Conservation (phyloP, 1,140 invertebrate genomes). For the Penaeus indicus region DNA sequence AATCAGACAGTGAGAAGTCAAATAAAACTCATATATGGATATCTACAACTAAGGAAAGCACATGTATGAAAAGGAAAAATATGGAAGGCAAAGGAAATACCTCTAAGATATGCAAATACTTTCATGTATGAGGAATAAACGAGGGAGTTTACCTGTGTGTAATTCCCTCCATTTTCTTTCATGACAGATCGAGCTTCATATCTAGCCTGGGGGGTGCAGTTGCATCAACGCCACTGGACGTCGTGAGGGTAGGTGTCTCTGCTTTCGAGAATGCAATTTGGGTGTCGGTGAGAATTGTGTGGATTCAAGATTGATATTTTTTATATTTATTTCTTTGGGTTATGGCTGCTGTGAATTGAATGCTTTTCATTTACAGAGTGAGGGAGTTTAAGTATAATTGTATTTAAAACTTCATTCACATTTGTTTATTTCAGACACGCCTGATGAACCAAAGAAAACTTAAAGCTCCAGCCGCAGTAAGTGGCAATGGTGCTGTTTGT, state of each 20-base stretch:
- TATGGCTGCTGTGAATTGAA: not conserved
- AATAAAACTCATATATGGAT: constrained; percentile 15
- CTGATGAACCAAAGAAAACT: constrained; percentile 83
- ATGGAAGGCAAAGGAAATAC: constrained; percentile 24
- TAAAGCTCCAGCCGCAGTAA: constrained; percentile 67
- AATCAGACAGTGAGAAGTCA: constrained; percentile 61
- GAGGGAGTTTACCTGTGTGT: not conserved
- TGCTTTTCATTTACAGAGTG: too few species aligned
- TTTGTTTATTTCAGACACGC: constrained; percentile 79
- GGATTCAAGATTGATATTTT: not conserved
- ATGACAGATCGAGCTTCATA: constrained; percentile 84
- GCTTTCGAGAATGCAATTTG: not conserved
- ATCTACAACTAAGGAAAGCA: constrained; percentile 34
- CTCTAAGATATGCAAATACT: not conserved
- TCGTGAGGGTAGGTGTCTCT: constrained; percentile 83
- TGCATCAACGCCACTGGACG: constrained; percentile 95
- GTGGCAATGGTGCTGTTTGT: constrained; percentile 67
- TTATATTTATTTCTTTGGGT: too few species aligned
- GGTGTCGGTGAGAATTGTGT: not conserved
- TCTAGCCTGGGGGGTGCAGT: constrained; percentile 93
- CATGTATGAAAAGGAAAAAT: constrained; percentile 31
- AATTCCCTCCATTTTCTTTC: constrained; percentile 36
- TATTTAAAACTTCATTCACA: not conserved
- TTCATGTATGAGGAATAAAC: not conserved
- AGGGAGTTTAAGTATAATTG: too few species aligned